These are phyloP conservation scores for Ailuropoda melanoleuca DNA, from an alignment of 2,113 vertebrate genomes.

Conservation along the genomic window DNA sequence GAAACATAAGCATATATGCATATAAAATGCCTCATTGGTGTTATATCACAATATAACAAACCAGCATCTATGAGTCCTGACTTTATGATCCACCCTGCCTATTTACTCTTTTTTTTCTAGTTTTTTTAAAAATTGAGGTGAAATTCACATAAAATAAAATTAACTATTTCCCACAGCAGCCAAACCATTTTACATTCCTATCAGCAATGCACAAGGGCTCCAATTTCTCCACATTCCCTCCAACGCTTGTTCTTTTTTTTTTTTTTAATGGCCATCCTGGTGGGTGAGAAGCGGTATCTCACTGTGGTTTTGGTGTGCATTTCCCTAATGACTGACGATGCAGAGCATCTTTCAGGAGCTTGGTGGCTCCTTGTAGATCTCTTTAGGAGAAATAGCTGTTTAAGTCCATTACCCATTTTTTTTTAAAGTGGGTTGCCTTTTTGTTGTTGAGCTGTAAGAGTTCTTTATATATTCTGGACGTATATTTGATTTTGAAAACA, in stretches of 20 bases:
- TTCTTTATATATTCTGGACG: not conserved
- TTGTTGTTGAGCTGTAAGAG: not conserved
- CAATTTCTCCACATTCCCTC: not conserved
- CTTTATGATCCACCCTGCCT: not conserved
- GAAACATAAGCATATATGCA: not conserved
- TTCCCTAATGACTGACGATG: not conserved
- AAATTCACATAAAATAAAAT: not conserved
- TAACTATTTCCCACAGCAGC: not conserved
- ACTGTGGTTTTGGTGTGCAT: not conserved
- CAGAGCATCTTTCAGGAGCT: not conserved
- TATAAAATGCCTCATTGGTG: not conserved
- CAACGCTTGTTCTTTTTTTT: not conserved
- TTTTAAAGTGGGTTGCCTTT: not conserved
- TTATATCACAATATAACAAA: not conserved
- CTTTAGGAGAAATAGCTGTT: constrained; percentile 30
- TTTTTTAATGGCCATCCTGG: not conserved
- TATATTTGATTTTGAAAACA: constrained; percentile 34
- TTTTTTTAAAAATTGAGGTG: not conserved
- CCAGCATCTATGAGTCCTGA: not conserved
- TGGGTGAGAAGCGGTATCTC: not conserved
- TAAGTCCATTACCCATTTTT: constrained; percentile 9
- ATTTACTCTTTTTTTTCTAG: not conserved
- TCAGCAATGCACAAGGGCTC: not conserved
- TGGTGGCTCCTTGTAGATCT: not conserved
- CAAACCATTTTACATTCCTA: not conserved